Percentiles rank a stretch among this genome's conserved stretches.
phyloP scores from a whole-genome alignment of 2,113 vertebrate genomes.

The Nansenia antarctica region DNA sequence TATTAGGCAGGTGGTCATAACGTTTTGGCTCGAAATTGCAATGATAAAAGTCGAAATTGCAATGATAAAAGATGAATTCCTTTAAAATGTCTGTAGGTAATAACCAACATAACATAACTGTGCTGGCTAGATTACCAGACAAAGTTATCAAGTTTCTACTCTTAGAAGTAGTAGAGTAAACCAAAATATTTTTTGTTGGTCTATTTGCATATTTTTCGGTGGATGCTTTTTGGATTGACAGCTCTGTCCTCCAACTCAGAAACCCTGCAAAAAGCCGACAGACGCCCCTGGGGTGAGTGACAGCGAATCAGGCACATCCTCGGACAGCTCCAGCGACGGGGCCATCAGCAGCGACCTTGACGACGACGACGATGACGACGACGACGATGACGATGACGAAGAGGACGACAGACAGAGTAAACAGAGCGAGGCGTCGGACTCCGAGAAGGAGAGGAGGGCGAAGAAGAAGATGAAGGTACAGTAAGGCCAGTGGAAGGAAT shows the following conservation, averaged over 20 bases:
- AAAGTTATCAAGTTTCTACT: no score
- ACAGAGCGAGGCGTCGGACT: constrained; percentile 89
- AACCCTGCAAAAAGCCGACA: constrained; percentile 84
- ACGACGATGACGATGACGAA: constrained; percentile 81
- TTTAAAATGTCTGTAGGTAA: background rate
- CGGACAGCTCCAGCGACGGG: constrained; percentile 94
- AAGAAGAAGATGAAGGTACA: constrained; percentile 89
- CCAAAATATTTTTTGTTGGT: no score
- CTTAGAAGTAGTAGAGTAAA: no score
- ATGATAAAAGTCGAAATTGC: background rate
- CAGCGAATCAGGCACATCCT: constrained; percentile 93
- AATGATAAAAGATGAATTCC: background rate
- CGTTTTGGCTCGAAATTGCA: background rate
- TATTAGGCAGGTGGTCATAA: no score
- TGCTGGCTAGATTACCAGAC: background rate
- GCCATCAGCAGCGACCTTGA: constrained; percentile 94
- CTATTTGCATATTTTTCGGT: background rate
- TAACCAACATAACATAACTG: background rate
- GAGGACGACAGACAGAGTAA: constrained; percentile 88
- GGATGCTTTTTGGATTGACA: constrained; percentile 4
- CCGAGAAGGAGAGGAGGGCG: constrained; percentile 85
- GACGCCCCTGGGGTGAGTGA: constrained; percentile 87
- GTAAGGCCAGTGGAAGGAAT: background rate
- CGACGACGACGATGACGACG: constrained; percentile 92
- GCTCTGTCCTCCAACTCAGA: constrained; percentile 68